Percentiles rank a stretch among this genome's conserved stretches.
Conservation (phyloP, 53 echinoderm and acorn worm genomes). For the Hippasteria phrygiana region DNA sequence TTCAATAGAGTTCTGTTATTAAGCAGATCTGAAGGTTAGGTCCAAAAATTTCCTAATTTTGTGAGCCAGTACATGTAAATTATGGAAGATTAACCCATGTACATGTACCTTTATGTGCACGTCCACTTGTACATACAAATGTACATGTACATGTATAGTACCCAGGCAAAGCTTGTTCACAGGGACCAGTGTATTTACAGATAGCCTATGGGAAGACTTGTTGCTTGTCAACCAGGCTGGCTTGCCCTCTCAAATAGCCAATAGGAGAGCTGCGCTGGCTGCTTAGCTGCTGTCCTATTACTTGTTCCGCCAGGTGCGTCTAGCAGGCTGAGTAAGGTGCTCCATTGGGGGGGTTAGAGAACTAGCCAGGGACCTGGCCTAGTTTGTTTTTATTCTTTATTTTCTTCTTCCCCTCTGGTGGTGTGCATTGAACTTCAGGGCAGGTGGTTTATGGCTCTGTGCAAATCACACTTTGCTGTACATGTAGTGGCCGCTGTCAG, state of each 20-base stretch:
- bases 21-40: too few relatives aligned
- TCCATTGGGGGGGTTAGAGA: neutral
- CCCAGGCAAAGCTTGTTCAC: neutral
- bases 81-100: too few relatives aligned
- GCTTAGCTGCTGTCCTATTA: neutral
- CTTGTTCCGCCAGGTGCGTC: neutral
- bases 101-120: neutral
- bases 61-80: too few relatives aligned
- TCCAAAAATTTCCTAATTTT: too few relatives aligned
- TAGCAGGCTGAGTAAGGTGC: neutral
- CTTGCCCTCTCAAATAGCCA: neutral
- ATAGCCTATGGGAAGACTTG: constrained; percentile 7
- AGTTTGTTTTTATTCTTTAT: too few relatives aligned
- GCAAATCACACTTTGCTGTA: too few relatives aligned
- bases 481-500: too few relatives aligned
- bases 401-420: neutral
- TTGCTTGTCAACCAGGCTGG: neutral
- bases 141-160: constrained; percentile 6
- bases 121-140: neutral
- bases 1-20: too few relatives aligned
- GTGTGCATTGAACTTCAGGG: constrained; percentile 7
- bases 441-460: neutral
- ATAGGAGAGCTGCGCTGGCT: neutral
- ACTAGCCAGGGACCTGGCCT: neutral
- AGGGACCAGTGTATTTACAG: neutral